Evolutionary conservation across 2,113 vertebrate genomes (phyloP), one percentile per base, ranked within the genome.

Genomic region (Meriones unguiculatus): DNA sequence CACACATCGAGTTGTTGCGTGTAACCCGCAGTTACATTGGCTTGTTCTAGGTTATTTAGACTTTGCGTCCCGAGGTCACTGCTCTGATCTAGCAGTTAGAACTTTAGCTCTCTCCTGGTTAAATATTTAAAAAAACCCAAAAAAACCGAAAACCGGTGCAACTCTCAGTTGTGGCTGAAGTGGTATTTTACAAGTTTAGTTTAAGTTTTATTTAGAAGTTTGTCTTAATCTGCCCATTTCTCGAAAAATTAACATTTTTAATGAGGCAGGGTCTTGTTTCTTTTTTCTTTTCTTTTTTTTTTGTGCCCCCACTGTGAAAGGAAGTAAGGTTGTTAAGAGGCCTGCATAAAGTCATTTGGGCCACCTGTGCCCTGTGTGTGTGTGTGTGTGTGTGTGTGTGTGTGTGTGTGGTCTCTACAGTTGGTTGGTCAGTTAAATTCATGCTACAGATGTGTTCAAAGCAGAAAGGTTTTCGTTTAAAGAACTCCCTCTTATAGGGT

Each of bases 381-480:
- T 86, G 76, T 89, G 90, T 93, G 5, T 90, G 18, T 94, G 90
- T 18, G 82, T 65, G 5, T 90, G 18, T 94, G 90, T 18, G 82
- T 65, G 87, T 64, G 20, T 92, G 17, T 86, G 76, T 89, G 90
- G 62, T 80, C 15, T 35, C 70, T 76, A 2, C 25, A 59, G 65
- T 0, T 46, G 24, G 28, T 25, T 15, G 22, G 5, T 84, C 24
- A 69, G 80, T 88, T 85, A 95, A 76, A 38, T 80, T 46, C 15
- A 2, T 72, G 14, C 69, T 75, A 38, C 90, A 95, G 67, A 32
- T 76, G 35, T 13, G 50, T 13, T 62, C 52, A n/a, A 4, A 90
- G 41, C 64, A 54, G n/a, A 25, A 25, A 28, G 2, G 50, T 35
- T 52, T 82, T 88, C 13, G 4, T 69, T 64, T 84, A 25, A 62